These are phyloP conservation scores for Macrocentrus cingulum DNA, from an alignment of 1,140 invertebrate species.

Conservation along the genomic window DNA sequence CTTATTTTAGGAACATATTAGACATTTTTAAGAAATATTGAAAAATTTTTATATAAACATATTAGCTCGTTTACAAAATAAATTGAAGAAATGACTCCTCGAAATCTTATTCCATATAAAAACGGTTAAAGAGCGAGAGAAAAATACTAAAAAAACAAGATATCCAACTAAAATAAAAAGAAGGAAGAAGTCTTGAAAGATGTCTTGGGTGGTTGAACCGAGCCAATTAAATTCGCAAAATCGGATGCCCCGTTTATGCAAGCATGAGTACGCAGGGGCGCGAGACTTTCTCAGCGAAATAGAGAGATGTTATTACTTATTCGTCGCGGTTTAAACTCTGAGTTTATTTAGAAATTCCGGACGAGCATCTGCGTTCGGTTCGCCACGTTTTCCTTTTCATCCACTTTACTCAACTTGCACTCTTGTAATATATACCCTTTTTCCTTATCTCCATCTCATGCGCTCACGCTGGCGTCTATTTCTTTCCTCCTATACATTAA, in stretches of 20 bases:
- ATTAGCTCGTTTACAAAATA: too few species aligned
- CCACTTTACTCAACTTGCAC: slow-evolving; percentile 31
- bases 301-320: slow-evolving; percentile 51
- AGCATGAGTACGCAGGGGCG: slow-evolving; percentile 26
- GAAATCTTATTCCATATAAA: slow-evolving; percentile 20
- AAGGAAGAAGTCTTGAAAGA: not conserved
- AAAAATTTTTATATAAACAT: too few species aligned
- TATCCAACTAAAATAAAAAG: not conserved
- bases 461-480: slow-evolving; percentile 9
- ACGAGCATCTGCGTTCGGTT: slow-evolving; percentile 49
- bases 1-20: too few species aligned
- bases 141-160: slow-evolving; percentile 3
- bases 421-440: slow-evolving; percentile 13
- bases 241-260: slow-evolving; percentile 46
- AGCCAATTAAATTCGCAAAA: slow-evolving; percentile 53
- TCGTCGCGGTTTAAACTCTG: slow-evolving; percentile 43
- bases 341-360: slow-evolving; percentile 56
- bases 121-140: slow-evolving; percentile 5
- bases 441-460: slow-evolving; percentile 1
- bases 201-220: not conserved
- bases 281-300: slow-evolving; percentile 9
- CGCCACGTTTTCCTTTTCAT: slow-evolving; percentile 11
- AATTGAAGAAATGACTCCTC: slow-evolving; percentile 19
- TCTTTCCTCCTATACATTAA: slow-evolving; percentile 45
- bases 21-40: too few species aligned